Evolutionary conservation across 2,888 invertebrate genomes (phyloP).

Genomic region (Hirudinaria manillensis): DNA sequence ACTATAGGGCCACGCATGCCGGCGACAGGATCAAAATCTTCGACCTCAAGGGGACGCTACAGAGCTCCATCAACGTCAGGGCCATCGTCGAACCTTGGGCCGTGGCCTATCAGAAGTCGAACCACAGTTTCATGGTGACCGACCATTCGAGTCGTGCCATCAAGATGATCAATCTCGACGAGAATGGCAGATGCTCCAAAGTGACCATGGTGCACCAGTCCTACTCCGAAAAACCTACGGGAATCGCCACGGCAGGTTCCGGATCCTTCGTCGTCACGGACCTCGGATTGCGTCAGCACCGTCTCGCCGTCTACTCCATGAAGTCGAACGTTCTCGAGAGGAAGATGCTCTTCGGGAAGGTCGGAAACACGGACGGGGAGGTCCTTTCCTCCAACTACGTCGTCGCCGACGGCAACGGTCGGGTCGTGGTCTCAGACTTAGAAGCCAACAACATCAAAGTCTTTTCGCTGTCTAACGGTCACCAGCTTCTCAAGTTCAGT

Average conservation of each 20-base stretch:
- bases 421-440: slow-evolving; percentile 35
- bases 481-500: slow-evolving; percentile 33
- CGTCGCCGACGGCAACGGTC: slow-evolving; percentile 35
- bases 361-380: slow-evolving; percentile 32
- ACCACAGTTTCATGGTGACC: slow-evolving; percentile 22
- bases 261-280: slow-evolving; percentile 37
- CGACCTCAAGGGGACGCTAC: slow-evolving; percentile 22
- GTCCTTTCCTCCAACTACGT: slow-evolving; percentile 32
- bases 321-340: slow-evolving; percentile 11
- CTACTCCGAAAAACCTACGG: slow-evolving; percentile 29
- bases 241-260: slow-evolving; percentile 29
- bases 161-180: slow-evolving; percentile 23
- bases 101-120: background rate
- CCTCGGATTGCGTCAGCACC: slow-evolving; percentile 20
- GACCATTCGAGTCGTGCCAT: slow-evolving; percentile 22
- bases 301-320: slow-evolving; percentile 29
- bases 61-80: slow-evolving; percentile 14
- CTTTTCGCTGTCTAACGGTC: slow-evolving; percentile 29
- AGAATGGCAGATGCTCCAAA: slow-evolving; percentile 16
- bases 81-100: slow-evolving; percentile 28
- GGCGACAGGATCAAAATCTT: slow-evolving; percentile 25
- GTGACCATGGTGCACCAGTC: slow-evolving; percentile 8
- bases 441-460: slow-evolving; percentile 34
- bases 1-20: slow-evolving; percentile 20
- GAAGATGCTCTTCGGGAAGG: slow-evolving; percentile 30